Conservation (phyloP, 2,113 vertebrate species). For the Puma concolor region DNA sequence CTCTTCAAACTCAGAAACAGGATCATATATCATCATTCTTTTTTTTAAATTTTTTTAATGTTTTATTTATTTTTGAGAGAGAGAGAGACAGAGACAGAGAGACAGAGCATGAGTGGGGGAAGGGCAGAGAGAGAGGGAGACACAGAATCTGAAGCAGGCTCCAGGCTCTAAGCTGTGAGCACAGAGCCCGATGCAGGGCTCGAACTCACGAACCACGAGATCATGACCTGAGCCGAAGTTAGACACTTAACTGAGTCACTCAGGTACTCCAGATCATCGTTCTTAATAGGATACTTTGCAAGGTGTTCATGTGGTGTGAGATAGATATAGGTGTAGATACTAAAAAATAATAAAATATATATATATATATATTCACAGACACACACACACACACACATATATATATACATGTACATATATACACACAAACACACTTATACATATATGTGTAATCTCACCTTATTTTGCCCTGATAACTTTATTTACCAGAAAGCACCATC, state of each 20-base stretch:
- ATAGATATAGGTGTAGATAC: not conserved
- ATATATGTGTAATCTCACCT: not conserved
- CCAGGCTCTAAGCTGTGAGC: too few relatives aligned
- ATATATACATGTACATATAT: not conserved
- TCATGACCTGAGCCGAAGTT: too few relatives aligned
- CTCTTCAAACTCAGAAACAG: conserved; percentile 63
- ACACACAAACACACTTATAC: accelerated
- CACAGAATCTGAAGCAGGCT: too few relatives aligned
- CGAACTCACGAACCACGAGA: too few relatives aligned
- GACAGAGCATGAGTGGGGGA: too few relatives aligned
- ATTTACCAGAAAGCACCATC: conserved; percentile 14
- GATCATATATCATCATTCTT: conserved; percentile 71
- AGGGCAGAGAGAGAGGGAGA: too few relatives aligned
- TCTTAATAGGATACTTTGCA: conserved; percentile 28
- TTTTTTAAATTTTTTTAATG: too few relatives aligned
- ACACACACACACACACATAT: not conserved
- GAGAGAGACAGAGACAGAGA: too few relatives aligned
- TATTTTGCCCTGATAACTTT: not conserved
- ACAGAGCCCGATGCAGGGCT: too few relatives aligned
- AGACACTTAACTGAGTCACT: too few relatives aligned
- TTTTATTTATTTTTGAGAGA: too few relatives aligned
- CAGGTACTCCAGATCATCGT: conserved; percentile 48
- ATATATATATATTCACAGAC: accelerated
- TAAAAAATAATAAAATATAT: not conserved
- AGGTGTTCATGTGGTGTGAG: not conserved